Percentiles rank a stretch among this genome's conserved stretches.
Conservation (phyloP, 2,888 invertebrate species). For the Athalia circularis region DNA sequence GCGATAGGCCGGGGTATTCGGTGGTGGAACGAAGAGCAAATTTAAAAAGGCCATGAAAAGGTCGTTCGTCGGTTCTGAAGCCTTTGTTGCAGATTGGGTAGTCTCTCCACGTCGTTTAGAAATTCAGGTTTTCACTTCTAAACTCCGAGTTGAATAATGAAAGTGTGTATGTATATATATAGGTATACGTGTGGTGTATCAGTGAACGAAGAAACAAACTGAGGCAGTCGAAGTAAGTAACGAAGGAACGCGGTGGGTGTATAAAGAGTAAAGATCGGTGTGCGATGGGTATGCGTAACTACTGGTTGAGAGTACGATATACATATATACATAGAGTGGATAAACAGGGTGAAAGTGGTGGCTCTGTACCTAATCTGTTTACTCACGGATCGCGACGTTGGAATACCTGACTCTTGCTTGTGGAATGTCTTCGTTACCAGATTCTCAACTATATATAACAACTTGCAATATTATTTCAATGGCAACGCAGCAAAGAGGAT, state of each 20-base stretch:
- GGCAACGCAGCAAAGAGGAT: slow-evolving; percentile 21
- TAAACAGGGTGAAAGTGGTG: slow-evolving; percentile 31
- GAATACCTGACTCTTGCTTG: slow-evolving; percentile 26
- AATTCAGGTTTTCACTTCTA: slow-evolving; percentile 6
- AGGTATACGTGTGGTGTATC: neutral
- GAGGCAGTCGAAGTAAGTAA: too few species aligned
- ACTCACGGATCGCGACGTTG: slow-evolving; percentile 25
- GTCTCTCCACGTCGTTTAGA: neutral
- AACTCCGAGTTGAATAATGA: neutral
- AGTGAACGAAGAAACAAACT: too few species aligned
- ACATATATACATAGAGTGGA: neutral
- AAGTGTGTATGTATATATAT: slow-evolving; percentile 1
- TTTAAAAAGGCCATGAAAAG: slow-evolving; percentile 13
- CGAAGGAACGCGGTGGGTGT: too few species aligned
- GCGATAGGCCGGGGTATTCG: neutral
- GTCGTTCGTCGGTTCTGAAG: neutral
- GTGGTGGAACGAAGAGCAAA: neutral
- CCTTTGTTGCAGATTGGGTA: neutral
- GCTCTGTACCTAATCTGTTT: slow-evolving; percentile 32
- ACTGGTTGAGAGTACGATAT: too few species aligned
- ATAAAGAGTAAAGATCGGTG: too few species aligned
- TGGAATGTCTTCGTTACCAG: slow-evolving; percentile 40
- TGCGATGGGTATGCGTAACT: too few species aligned
- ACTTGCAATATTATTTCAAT: slow-evolving; percentile 22
- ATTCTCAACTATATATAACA: slow-evolving; percentile 15